These are phyloP conservation scores for Myioborus miniatus DNA, from an alignment of 2,797 vertebrate genomes.

Conservation along the genomic window DNA sequence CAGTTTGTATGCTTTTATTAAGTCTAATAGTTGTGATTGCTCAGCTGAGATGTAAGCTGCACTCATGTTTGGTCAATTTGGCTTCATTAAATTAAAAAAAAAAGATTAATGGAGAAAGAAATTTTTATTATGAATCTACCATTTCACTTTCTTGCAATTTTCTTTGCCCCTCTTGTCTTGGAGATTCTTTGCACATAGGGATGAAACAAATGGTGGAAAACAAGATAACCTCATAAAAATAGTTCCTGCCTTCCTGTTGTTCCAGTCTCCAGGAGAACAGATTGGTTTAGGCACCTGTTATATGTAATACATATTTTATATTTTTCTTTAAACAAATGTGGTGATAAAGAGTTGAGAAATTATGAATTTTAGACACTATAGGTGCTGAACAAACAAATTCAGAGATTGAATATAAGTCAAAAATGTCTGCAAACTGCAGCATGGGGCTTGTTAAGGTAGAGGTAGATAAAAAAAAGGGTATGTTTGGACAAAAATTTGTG, in stretches of 20 bases:
- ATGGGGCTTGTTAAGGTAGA: neutral
- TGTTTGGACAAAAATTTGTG: neutral
- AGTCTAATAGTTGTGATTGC: neutral
- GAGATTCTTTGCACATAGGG: neutral
- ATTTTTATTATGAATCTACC: neutral
- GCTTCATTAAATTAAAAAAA: neutral
- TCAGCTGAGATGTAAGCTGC: neutral
- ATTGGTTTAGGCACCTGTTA: neutral
- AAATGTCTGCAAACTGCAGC: neutral
- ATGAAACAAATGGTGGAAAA: neutral
- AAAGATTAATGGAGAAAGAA: neutral
- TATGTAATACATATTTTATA: neutral
- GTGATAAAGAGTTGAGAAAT: neutral
- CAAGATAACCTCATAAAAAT: neutral
- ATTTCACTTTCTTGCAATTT: neutral
- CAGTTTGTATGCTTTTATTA: neutral
- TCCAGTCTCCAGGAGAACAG: neutral
- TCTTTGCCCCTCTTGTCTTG: neutral
- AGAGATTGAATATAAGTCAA: neutral
- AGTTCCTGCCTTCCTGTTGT: neutral
- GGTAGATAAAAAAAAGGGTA: neutral
- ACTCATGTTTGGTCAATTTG: neutral
- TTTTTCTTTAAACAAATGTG: neutral
- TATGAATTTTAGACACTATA: neutral
- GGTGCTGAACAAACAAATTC: neutral